Base-by-base conservation (phyloP, 2,797 vertebrate genomes). In the Thunnus albacares region DNA sequence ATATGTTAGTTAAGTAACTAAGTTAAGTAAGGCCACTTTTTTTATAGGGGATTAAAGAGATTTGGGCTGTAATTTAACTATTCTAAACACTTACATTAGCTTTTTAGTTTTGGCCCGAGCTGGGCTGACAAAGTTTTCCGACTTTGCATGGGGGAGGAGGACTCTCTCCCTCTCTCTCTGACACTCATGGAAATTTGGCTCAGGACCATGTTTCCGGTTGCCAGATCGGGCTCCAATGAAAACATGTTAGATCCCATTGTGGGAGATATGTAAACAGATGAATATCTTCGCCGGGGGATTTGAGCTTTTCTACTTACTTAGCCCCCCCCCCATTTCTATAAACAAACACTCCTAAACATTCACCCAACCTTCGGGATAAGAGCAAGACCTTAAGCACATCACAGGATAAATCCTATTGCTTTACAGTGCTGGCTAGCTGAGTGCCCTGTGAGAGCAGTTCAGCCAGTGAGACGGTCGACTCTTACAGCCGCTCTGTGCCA, bases 151-250 rank as follows among this genome's bases (percentile, higher is more conserved):
- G 35, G 75, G 75, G 70, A 87, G 84, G 73, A 78, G 70, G 56
- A 75, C 17, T 49, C 18, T 51, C 47, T 51, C 7, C 18, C 47
- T 49, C 18, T 49, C 18, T 49, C 52, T 71, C 64, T 77, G 79
- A 78, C 45, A 47, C 83, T 90, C 92, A 93, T 96, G 94, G 94
- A 96, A 96, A 95, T 94, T 94, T 95, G 94, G 94, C 94, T 75
- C 73, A 3, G 69, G 79, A 81, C 90, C 93, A 91, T 87, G 85
- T 94, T 94, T 95, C 92, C 90, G 77, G 86, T 85, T 83, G 73
- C 91, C 90, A 91, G 87, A 93, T 92, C 86, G 90, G 78, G 71
- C 82, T 81, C 84, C 72, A 87, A 63, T 87, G 74, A 92, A 93
- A 89, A 90, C 90, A 89, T 89, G 83, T 91, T 82, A 83, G 87